phyloP scores from a whole-genome alignment of 2,113 vertebrate genomes.

The Bubo scandiacus region DNA sequence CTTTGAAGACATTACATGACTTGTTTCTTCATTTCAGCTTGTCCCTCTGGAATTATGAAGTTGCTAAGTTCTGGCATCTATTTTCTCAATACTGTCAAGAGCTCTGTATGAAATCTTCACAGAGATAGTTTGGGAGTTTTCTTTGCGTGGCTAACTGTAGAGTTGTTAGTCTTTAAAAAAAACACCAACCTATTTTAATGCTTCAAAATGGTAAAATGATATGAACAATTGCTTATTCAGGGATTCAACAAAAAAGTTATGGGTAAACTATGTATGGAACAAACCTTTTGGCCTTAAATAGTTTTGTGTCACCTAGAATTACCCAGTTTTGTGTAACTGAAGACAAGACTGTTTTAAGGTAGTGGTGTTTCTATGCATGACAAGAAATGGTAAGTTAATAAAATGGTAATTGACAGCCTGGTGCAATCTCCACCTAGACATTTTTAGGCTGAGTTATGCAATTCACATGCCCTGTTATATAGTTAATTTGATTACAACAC shows the following conservation, averaged over 20 bases:
- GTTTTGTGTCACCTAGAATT: background rate
- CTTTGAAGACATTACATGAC: slow-evolving; percentile 31
- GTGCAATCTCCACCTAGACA: background rate
- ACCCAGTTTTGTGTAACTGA: background rate
- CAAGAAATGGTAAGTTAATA: slow-evolving; percentile 19
- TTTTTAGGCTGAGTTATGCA: background rate
- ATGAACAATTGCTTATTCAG: background rate
- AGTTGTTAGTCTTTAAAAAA: background rate
- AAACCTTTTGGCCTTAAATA: background rate
- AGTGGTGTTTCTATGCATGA: background rate
- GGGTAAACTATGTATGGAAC: background rate
- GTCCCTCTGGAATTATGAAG: slow-evolving; percentile 6
- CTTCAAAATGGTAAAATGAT: background rate
- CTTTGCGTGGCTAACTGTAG: background rate
- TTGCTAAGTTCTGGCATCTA: background rate
- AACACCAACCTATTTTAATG: background rate
- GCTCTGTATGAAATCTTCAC: background rate
- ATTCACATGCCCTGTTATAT: background rate
- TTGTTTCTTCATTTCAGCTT: slow-evolving; percentile 43
- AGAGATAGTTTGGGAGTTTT: background rate
- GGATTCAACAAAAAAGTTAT: background rate
- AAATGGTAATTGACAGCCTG: background rate
- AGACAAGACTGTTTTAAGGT: background rate
- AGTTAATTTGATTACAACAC: slow-evolving; percentile 15
- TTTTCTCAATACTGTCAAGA: background rate